Conservation (phyloP, 2,113 vertebrate genomes). For the Collichthys lucidus region DNA sequence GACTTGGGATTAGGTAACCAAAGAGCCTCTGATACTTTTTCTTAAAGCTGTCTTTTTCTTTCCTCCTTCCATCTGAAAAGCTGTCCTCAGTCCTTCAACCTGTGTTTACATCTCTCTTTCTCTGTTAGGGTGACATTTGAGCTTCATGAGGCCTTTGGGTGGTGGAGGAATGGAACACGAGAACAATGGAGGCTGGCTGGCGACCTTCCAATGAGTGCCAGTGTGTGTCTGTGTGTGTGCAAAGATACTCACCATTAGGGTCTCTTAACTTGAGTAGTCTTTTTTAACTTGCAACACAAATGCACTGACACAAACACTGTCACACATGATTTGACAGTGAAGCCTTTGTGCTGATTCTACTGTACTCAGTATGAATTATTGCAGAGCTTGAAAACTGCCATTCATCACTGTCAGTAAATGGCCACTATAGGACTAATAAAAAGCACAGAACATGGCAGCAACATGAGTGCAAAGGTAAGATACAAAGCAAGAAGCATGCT, state of each 20-base stretch:
- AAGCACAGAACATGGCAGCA: neutral
- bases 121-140: constrained; percentile 33
- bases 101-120: neutral
- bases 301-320: neutral
- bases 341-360: constrained; percentile 3
- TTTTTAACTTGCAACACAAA: constrained; percentile 35
- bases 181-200: constrained; percentile 21
- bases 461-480: neutral
- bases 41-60: neutral
- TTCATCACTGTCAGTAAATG: neutral
- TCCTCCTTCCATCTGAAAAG: neutral
- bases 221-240: neutral
- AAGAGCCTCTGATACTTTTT: neutral
- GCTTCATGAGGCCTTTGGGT: neutral
- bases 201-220: constrained; percentile 1
- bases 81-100: neutral
- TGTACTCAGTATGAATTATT: constrained; percentile 5
- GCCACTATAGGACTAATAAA: neutral
- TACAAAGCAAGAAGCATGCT: neutral
- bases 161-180: constrained; percentile 7
- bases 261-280: neutral
- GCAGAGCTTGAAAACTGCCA: neutral
- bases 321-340: constrained; percentile 1
- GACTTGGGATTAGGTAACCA: neutral
- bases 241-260: neutral